These are phyloP conservation scores for Zapus hudsonius DNA, from an alignment of 2,113 vertebrate genomes.

Conservation along the genomic window DNA sequence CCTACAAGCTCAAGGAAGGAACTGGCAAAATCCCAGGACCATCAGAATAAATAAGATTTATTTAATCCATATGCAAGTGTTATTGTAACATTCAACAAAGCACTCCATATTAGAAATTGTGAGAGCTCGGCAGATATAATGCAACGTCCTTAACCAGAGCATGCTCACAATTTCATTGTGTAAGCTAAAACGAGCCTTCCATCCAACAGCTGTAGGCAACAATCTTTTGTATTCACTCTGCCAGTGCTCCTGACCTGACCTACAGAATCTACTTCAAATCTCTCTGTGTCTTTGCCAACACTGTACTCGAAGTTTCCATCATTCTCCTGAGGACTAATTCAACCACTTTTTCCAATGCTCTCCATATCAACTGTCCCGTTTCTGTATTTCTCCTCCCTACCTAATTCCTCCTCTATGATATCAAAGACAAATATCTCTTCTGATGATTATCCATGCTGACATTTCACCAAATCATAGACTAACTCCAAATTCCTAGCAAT, in stretches of 20 bases:
- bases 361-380: not conserved
- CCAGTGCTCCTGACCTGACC: not conserved
- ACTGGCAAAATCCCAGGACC: not conserved
- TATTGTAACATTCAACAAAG: conserved; percentile 6
- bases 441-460: not conserved
- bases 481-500: not conserved
- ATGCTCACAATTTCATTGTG: not conserved
- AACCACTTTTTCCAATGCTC: not conserved
- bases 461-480: not conserved
- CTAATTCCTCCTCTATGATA: not conserved
- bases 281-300: not conserved
- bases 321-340: not conserved
- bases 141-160: not conserved
- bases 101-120: not conserved
- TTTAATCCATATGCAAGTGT: not conserved
- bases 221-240: not conserved
- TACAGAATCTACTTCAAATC: conserved; percentile 27
- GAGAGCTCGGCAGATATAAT: not conserved
- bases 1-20: not conserved
- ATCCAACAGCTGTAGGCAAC: not conserved
- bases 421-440: not conserved
- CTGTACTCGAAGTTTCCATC: not conserved
- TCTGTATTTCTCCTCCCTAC: not conserved
- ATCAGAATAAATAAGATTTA: conserved; percentile 38
- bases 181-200: conserved; percentile 9